phyloP scores from a whole-genome alignment of 2,797 vertebrate genomes.

The Thaleichthys pacificus region DNA sequence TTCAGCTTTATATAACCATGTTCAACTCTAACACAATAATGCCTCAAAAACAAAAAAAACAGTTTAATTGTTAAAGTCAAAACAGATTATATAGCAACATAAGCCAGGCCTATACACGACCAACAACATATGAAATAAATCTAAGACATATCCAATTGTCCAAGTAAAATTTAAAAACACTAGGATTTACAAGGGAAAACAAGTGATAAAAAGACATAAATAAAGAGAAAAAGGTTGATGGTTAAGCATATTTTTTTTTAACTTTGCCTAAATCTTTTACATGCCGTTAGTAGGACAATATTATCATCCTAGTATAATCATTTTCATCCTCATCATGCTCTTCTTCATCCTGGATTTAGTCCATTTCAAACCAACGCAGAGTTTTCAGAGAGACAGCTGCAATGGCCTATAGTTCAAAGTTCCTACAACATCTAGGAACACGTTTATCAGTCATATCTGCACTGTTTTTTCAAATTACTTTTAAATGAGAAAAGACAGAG shows the following conservation, averaged over 20 bases:
- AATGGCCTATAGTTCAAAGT: neutral
- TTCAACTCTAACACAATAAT: conserved; percentile 25
- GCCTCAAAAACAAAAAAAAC: conserved; percentile 29
- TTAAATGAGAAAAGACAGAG: neutral
- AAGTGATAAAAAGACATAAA: neutral
- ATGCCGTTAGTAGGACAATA: neutral
- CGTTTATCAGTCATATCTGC: neutral
- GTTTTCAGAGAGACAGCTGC: neutral
- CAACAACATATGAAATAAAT: conserved; percentile 8
- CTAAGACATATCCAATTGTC: neutral
- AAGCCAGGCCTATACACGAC: conserved; percentile 8
- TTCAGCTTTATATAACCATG: conserved; percentile 24
- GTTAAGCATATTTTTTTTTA: neutral
- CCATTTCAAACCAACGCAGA: neutral
- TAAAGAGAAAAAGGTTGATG: neutral
- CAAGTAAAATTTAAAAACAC: neutral
- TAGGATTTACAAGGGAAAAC: neutral
- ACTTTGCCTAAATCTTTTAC: neutral
- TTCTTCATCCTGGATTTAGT: neutral
- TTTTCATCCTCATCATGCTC: neutral
- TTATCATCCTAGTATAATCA: neutral
- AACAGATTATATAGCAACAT: neutral
- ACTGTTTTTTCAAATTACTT: neutral
- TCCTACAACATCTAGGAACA: too few species aligned
- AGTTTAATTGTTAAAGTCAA: conserved; percentile 1